Conservation (phyloP, 2,888 invertebrate genomes). For the Yponomeuta sedellus region DNA sequence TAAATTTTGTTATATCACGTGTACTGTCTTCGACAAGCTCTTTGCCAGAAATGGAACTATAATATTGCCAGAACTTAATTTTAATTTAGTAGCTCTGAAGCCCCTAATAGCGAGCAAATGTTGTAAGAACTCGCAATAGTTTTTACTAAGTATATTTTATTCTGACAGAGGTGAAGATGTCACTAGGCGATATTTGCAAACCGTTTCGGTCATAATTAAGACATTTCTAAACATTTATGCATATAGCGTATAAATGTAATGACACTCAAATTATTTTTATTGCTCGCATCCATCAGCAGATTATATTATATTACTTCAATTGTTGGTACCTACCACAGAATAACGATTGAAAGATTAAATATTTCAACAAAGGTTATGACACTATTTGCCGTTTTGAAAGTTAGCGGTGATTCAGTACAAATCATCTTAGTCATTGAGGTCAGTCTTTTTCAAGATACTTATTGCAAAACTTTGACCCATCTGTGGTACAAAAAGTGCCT, state of each 20-base stretch:
- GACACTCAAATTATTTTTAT: background rate
- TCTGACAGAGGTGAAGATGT: conserved; percentile 19
- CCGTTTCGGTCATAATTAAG: conserved; percentile 24
- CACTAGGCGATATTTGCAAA: conserved; percentile 21
- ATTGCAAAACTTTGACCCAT: background rate
- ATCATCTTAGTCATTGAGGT: background rate
- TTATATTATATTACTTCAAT: background rate
- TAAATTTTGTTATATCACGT: background rate
- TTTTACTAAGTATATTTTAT: conserved; percentile 6
- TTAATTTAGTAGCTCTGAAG: background rate
- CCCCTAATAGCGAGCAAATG: background rate
- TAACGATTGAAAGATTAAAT: background rate
- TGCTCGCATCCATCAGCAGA: background rate
- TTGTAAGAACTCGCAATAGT: background rate
- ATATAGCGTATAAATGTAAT: background rate
- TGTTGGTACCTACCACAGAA: background rate
- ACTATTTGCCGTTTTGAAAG: background rate
- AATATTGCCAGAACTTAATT: background rate
- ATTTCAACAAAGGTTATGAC: background rate
- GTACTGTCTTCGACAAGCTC: background rate
- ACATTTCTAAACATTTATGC: conserved; percentile 27
- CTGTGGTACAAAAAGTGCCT: background rate
- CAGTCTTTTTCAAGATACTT: background rate
- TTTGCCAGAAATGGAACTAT: too few relatives aligned
- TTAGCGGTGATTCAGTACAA: background rate